Percentiles rank a stretch among this genome's conserved stretches.
These are phyloP conservation scores for Esox lucius DNA, from an alignment of 2,797 vertebrate species.

Conservation along the genomic window DNA sequence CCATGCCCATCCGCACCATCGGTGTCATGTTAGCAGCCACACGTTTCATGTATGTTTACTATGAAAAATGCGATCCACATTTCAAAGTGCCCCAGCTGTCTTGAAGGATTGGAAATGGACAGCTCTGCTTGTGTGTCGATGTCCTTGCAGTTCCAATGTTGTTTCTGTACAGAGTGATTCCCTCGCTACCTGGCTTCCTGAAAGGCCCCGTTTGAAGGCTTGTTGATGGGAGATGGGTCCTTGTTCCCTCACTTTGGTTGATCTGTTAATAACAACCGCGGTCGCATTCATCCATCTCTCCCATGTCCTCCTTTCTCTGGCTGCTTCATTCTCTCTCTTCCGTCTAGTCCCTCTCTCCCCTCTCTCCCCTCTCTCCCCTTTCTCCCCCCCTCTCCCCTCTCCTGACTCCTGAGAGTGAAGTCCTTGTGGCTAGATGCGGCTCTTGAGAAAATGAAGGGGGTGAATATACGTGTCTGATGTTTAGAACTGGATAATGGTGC, in stretches of 20 bases:
- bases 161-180: neutral
- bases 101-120: neutral
- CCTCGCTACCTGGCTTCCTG: neutral
- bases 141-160: neutral
- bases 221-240: slow-evolving; percentile 44
- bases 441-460: slow-evolving; percentile 79
- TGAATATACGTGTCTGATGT: slow-evolving; percentile 78
- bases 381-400: slow-evolving; percentile 43
- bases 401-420: slow-evolving; percentile 53
- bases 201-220: slow-evolving; percentile 19
- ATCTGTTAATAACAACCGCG: slow-evolving; percentile 58
- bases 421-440: slow-evolving; percentile 64
- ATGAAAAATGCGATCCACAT: neutral
- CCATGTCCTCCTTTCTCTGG: no score
- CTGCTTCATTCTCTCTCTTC: slow-evolving; percentile 20
- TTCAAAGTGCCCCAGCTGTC: neutral
- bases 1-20: neutral
- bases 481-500: slow-evolving; percentile 78
- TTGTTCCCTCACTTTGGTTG: slow-evolving; percentile 49
- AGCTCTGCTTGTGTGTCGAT: neutral
- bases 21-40: neutral
- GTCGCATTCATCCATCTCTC: slow-evolving; percentile 6
- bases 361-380: slow-evolving; percentile 25
- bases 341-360: slow-evolving; percentile 30
- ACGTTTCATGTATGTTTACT: neutral